Evolutionary conservation across 2,888 invertebrate species (phyloP).

Genomic region (Epistrophe eligans): DNA sequence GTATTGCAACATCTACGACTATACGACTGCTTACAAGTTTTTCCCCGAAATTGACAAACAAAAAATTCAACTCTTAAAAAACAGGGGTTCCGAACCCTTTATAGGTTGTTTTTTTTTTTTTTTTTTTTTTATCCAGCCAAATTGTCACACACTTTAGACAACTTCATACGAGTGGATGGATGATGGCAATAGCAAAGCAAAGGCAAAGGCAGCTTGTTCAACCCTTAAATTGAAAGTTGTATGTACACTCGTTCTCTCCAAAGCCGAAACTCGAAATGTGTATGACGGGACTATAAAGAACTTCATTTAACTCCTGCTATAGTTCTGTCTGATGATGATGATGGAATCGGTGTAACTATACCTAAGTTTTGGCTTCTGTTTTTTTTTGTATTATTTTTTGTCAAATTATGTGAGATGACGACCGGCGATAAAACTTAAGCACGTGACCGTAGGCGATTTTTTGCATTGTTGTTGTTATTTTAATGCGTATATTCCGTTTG

Average conservation of each 20-base stretch:
- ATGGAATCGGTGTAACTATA: conserved; percentile 50
- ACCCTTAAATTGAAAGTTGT: conserved; percentile 73
- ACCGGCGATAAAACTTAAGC: conserved; percentile 57
- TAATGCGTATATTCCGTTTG: conserved; percentile 25
- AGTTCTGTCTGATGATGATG: conserved; percentile 48
- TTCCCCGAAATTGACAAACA: conserved; percentile 13
- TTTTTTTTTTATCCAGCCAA: conserved; percentile 36
- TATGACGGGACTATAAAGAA: conserved; percentile 39
- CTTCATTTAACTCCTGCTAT: conserved; percentile 60
- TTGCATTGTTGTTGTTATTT: conserved; percentile 3
- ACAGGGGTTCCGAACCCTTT: conserved; percentile 65
- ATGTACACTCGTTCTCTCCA: neutral
- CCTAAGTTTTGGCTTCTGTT: conserved; percentile 25
- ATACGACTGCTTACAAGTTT: neutral
- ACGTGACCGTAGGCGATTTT: conserved; percentile 70
- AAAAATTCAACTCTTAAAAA: conserved; percentile 35
- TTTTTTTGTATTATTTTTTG: neutral
- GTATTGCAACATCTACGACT: too few relatives aligned
- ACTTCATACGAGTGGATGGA: conserved; percentile 62
- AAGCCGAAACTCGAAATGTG: neutral
- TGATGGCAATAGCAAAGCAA: neutral
- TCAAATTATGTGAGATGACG: conserved; percentile 46
- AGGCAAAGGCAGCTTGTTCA: conserved; percentile 49
- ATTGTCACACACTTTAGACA: conserved; percentile 68
- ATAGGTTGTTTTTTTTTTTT: neutral